Conservation (phyloP, 1,140 invertebrate species). For the Drosophila nannoptera region DNA sequence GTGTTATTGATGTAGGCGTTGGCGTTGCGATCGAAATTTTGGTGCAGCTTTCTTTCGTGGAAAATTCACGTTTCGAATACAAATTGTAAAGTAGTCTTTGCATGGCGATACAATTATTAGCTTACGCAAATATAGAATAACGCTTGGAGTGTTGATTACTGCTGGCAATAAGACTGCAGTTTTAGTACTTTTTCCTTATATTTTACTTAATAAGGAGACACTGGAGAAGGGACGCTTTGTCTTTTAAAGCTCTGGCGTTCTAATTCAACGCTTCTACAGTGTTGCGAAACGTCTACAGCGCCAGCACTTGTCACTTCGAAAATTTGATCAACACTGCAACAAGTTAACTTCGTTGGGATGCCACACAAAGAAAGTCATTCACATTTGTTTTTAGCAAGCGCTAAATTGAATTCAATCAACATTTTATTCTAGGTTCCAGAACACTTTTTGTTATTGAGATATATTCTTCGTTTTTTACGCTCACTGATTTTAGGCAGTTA, state of each 20-base stretch:
- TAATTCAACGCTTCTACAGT: background rate
- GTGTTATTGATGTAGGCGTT: slow-evolving; percentile 14
- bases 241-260: no score
- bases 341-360: no score
- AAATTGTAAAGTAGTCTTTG: slow-evolving; percentile 13
- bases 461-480: slow-evolving; percentile 34
- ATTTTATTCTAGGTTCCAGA: slow-evolving; percentile 28
- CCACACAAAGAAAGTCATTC: background rate
- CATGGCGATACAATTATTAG: background rate
- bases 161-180: no score
- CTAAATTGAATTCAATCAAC: slow-evolving; percentile 2
- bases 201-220: background rate
- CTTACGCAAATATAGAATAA: background rate
- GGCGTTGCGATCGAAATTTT: slow-evolving; percentile 17
- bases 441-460: slow-evolving; percentile 48
- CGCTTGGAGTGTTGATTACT: background rate
- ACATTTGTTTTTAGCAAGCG: background rate
- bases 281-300: background rate
- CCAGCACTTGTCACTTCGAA: background rate
- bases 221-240: background rate
- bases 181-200: background rate
- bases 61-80: background rate
- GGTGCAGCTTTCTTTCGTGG: slow-evolving; percentile 4
- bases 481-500: slow-evolving; percentile 14
- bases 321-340: slow-evolving; percentile 2